These are phyloP conservation scores for Gulo gulo DNA, from an alignment of 2,113 vertebrate genomes.

Conservation along the genomic window DNA sequence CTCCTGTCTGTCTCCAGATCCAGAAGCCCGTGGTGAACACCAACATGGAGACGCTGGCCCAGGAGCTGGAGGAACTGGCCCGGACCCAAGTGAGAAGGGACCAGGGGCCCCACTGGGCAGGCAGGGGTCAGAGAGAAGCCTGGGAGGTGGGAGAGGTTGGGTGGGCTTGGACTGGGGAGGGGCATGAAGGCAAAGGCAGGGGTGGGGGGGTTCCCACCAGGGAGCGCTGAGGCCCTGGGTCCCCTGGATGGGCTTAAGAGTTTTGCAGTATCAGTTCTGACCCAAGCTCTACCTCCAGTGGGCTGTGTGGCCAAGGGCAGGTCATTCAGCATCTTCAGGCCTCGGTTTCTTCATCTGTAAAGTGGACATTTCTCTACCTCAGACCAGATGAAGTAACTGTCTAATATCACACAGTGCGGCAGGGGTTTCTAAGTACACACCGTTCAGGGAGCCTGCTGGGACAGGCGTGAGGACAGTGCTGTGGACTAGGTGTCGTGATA, in stretches of 20 bases:
- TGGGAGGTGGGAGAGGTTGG: not conserved
- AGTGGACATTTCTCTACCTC: not conserved
- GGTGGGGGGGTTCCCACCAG: not conserved
- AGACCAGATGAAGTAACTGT: not conserved
- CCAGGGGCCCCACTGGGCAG: not conserved
- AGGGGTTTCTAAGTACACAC: not conserved
- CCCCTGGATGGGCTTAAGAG: not conserved
- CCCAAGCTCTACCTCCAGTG: not conserved
- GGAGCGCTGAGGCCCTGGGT: not conserved
- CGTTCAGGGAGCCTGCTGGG: fast-evolving
- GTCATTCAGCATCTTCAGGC: not conserved
- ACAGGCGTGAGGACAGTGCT: not conserved
- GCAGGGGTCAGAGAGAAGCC: not conserved
- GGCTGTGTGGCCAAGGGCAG: not conserved
- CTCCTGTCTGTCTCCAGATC: conserved; percentile 66
- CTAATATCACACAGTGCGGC: not conserved
- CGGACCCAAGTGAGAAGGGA: conserved; percentile 78
- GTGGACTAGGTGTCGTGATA: not conserved
- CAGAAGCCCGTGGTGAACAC: conserved; percentile 76
- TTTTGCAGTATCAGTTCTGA: not conserved
- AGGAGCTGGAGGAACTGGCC: conserved; percentile 73
- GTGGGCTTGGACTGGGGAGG: not conserved
- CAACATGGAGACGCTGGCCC: conserved; percentile 53
- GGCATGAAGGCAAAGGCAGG: not conserved
- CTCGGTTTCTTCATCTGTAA: not conserved